A percentile compares a stretch with the other conserved stretches of the same genome.
Evolutionary conservation across 2,888 invertebrate species (phyloP).

Genomic region (Spialia ferax): DNA sequence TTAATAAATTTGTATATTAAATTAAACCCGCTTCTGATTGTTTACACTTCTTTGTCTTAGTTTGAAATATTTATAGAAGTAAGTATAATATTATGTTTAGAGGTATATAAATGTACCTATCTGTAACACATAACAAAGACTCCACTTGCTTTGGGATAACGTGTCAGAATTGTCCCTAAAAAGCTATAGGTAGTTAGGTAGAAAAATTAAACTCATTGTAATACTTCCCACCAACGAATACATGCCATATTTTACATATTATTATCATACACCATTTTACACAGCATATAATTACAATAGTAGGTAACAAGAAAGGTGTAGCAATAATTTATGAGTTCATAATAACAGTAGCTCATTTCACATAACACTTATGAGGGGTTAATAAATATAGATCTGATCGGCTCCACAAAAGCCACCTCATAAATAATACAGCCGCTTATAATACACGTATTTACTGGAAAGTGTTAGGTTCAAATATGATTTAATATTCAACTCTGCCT

Average conservation of each 20-base stretch:
- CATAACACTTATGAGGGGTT: constrained; percentile 13
- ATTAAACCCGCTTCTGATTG: no score
- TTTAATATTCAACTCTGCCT: constrained; percentile 54
- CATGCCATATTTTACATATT: not conserved
- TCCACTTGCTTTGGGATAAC: no score
- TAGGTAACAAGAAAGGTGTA: constrained; percentile 18
- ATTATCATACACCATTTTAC: not conserved
- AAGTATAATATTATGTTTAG: no score
- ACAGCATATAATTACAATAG: constrained; percentile 15
- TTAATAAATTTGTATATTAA: no score
- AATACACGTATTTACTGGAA: constrained; percentile 43
- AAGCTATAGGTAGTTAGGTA: no score
- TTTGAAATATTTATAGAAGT: no score
- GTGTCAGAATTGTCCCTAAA: no score
- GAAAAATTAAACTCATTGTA: not conserved
- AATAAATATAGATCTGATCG: constrained; percentile 31
- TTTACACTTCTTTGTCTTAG: no score
- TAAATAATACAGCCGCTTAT: constrained; percentile 39
- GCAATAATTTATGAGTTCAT: constrained; percentile 25
- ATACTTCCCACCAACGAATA: not conserved
- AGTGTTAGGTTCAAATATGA: constrained; percentile 48
- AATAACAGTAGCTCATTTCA: constrained; percentile 32
- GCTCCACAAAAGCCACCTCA: constrained; percentile 21
- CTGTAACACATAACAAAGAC: no score
- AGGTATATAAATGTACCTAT: no score